Percentiles rank a stretch among this genome's conserved stretches.
Conservation (phyloP, 2,888 invertebrate genomes). For the Agonopterix heracliana region DNA sequence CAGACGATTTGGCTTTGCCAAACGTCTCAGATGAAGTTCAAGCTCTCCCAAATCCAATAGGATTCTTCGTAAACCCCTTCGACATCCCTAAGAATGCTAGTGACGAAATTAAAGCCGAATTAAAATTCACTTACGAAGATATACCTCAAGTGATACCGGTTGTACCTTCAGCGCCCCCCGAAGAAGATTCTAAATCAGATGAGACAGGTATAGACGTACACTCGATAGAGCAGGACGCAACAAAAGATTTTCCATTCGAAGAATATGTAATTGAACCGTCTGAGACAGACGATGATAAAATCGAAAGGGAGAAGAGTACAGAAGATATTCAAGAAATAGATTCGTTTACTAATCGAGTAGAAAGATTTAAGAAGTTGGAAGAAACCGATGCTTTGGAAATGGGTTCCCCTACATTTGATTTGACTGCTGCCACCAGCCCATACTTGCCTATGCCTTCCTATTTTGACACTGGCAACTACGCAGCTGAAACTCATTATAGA, state of each 20-base stretch:
- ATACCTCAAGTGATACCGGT: slow-evolving; percentile 25
- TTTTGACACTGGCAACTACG: slow-evolving; percentile 67
- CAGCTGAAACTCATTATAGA: slow-evolving; percentile 56
- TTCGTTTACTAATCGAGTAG: slow-evolving; percentile 58
- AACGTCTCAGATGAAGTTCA: not conserved
- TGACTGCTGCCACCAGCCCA: slow-evolving; percentile 24
- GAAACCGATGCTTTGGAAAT: slow-evolving; percentile 21
- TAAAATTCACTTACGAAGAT: slow-evolving; percentile 43
- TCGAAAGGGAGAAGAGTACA: slow-evolving; percentile 35
- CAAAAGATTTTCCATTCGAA: slow-evolving; percentile 60
- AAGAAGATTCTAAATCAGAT: slow-evolving; percentile 54
- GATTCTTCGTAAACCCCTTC: slow-evolving; percentile 43
- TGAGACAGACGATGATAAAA: slow-evolving; percentile 57
- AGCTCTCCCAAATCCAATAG: slow-evolving; percentile 29
- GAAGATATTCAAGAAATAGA: slow-evolving; percentile 41
- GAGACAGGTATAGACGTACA: slow-evolving; percentile 59
- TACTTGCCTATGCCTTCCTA: slow-evolving; percentile 57
- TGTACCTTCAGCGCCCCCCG: slow-evolving; percentile 50
- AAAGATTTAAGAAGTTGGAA: slow-evolving; percentile 52
- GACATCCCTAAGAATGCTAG: slow-evolving; percentile 47
- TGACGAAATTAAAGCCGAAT: slow-evolving; percentile 56
- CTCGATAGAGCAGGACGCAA: slow-evolving; percentile 65
- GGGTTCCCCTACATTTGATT: slow-evolving; percentile 8
- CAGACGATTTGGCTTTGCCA: slow-evolving; percentile 21
- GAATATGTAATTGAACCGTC: slow-evolving; percentile 61